A percentile compares a stretch with the other conserved stretches of the same genome.
Evolutionary conservation across 2,113 vertebrate genomes (phyloP).

Genomic region (Hippocampus abdominalis): DNA sequence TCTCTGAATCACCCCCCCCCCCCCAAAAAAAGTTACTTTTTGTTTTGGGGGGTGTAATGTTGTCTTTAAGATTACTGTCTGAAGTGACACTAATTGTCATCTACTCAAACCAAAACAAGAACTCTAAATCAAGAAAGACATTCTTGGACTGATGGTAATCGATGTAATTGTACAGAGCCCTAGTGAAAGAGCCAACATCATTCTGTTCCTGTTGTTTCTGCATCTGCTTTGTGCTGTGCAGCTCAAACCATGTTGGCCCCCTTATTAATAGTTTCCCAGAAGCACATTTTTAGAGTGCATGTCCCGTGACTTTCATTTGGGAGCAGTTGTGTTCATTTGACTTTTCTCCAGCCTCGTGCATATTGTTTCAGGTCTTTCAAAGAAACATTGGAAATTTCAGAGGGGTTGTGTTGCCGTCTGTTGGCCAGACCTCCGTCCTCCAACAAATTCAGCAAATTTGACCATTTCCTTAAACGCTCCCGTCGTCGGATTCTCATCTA

Average conservation of each 20-base stretch:
- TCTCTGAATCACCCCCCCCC: no score
- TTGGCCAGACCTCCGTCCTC: slow-evolving; percentile 31
- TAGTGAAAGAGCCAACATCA: background rate
- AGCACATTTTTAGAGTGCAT: slow-evolving; percentile 13
- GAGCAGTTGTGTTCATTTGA: background rate
- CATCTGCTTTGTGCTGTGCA: background rate
- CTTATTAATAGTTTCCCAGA: slow-evolving; percentile 42
- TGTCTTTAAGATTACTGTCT: no score
- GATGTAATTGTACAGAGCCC: background rate
- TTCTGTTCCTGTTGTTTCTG: background rate
- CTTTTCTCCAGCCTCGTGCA: background rate
- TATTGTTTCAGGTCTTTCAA: background rate
- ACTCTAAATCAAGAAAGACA: background rate
- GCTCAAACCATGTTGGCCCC: slow-evolving; percentile 16
- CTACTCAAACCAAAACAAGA: no score
- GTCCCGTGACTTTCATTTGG: background rate
- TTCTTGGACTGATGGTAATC: background rate
- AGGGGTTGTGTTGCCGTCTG: slow-evolving; percentile 20
- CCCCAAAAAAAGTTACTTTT: no score
- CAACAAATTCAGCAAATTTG: slow-evolving; percentile 43
- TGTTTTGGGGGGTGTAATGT: no score
- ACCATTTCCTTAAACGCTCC: slow-evolving; percentile 44
- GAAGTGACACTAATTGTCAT: no score
- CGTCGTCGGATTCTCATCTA: slow-evolving; percentile 23
- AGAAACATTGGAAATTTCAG: slow-evolving; percentile 4